phyloP scores from a whole-genome alignment of 2,113 vertebrate species.

The Pholis gunnellus region DNA sequence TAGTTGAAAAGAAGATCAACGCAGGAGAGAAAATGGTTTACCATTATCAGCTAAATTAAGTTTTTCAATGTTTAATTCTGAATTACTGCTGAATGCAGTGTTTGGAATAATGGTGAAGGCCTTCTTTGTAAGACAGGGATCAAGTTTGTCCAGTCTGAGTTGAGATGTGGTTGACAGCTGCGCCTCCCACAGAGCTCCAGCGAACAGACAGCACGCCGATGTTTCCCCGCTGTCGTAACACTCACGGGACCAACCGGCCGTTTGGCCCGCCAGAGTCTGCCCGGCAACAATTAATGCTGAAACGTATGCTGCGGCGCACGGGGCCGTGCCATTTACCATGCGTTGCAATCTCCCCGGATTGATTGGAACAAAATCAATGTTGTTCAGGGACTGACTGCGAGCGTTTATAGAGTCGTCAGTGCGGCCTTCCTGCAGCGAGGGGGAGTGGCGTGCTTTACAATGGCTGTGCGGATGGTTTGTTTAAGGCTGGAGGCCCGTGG shows the following conservation, averaged over 20 bases:
- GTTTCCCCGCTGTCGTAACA: conserved; percentile 43
- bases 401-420: conserved; percentile 75
- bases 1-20: too few relatives aligned
- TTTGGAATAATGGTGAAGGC: conserved; percentile 10
- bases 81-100: neutral
- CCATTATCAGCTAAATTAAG: neutral
- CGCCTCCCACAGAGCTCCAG: conserved; percentile 50
- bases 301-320: conserved; percentile 57
- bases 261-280: conserved; percentile 59
- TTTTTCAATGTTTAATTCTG: neutral
- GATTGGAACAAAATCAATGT: conserved; percentile 80
- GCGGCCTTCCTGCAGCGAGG: conserved; percentile 66
- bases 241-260: conserved; percentile 31
- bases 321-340: conserved; percentile 65
- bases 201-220: conserved; percentile 42
- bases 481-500: conserved; percentile 73
- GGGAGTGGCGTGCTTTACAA: conserved; percentile 69
- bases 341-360: conserved; percentile 69
- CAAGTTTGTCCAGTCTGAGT: conserved; percentile 37
- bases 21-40: neutral
- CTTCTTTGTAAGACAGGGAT: conserved; percentile 34
- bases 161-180: conserved; percentile 65
- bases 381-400: conserved; percentile 76
- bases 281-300: conserved; percentile 75
- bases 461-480: conserved; percentile 74